These are phyloP conservation scores for Typhlichthys eigenmanni DNA, from an alignment of 2,797 vertebrate genomes.

Conservation along the genomic window DNA sequence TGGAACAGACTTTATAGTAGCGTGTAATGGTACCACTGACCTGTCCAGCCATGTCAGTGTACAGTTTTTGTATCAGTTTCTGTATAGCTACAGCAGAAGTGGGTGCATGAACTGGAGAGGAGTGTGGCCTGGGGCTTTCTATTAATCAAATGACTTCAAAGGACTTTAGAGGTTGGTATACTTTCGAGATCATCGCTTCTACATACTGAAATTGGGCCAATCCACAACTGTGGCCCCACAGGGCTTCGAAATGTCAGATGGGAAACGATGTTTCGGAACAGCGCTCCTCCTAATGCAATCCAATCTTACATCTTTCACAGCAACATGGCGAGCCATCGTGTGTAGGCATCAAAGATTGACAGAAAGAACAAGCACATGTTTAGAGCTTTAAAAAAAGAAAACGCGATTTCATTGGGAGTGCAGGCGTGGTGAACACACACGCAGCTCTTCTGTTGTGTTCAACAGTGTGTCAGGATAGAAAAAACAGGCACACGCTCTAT, in stretches of 20 bases:
- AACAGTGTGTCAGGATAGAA: too few relatives aligned
- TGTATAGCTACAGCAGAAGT: conserved; percentile 9
- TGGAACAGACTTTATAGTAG: not conserved
- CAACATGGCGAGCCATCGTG: not conserved
- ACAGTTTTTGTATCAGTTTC: conserved; percentile 8
- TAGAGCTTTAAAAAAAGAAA: too few relatives aligned
- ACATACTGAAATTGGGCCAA: conserved; percentile 54
- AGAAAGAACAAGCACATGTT: not conserved
- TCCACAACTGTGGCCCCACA: conserved; percentile 27
- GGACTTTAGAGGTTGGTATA: conserved; percentile 34
- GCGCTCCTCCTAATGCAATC: not conserved
- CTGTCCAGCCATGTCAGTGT: conserved; percentile 1
- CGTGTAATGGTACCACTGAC: conserved; percentile 5
- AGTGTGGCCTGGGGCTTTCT: conserved; percentile 33
- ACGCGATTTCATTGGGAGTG: too few relatives aligned
- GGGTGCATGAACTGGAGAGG: conserved; percentile 24
- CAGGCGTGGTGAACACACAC: too few relatives aligned
- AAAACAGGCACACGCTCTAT: not conserved
- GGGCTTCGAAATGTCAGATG: conserved; percentile 29
- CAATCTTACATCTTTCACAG: not conserved
- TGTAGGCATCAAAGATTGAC: not conserved
- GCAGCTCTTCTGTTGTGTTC: too few relatives aligned
- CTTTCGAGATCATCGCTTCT: conserved; percentile 52
- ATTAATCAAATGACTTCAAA: conserved; percentile 56
- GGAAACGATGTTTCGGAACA: conserved; percentile 34